Base-by-base conservation (phyloP, 2,888 invertebrate genomes). In the Allacma fusca region DNA sequence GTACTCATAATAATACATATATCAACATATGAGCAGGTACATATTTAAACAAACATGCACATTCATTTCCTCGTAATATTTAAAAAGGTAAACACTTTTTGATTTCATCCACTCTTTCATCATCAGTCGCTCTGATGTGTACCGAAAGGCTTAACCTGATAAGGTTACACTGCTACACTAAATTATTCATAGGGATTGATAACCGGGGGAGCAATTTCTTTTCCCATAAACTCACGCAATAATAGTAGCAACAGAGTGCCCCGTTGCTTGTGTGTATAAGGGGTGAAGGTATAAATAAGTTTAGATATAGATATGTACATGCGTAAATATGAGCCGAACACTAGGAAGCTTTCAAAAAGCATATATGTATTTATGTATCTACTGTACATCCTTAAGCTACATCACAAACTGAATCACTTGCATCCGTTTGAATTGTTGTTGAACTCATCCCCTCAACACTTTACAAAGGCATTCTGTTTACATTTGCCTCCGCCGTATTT, bases 161-260 rank as follows among this genome's bases (percentile, higher is more conserved):
- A 50, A 50, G 9, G 50, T 50, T 50, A 5, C 19, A 12, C 16
- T 19, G 19, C 19, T 50, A n/a, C 50, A 50, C 50, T 50, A 50
- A 50, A 50, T 50, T 50, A 50, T 50, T 50, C 50, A 50, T 50
- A 50, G 50, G 50, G 9, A 50, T 50, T 50, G 50, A 50, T 50
- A 50, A 50, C 50, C 50, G 9, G 19, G 50, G 50, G 50, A 50
- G n/a, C 19, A 50, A 50, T 50, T 50, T 50, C 50, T n/a, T 50
- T 50, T 50, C 50, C 50, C 50, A 50, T 50, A 50, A 50, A 50
- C 50, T 50, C 50, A 50, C 40, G 50, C 50, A 12, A 50, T 50
- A 50, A 2, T 19, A 19, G 50, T 13, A 16, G n/a, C 1, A 50
- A 16, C 2, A 50, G 2, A 50, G n/a, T n/a, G n/a, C n/a, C n/a